Percentiles rank a stretch among this genome's conserved stretches.
phyloP scores from a whole-genome alignment of 2,797 vertebrate genomes.

The Poliocrania exsul region DNA sequence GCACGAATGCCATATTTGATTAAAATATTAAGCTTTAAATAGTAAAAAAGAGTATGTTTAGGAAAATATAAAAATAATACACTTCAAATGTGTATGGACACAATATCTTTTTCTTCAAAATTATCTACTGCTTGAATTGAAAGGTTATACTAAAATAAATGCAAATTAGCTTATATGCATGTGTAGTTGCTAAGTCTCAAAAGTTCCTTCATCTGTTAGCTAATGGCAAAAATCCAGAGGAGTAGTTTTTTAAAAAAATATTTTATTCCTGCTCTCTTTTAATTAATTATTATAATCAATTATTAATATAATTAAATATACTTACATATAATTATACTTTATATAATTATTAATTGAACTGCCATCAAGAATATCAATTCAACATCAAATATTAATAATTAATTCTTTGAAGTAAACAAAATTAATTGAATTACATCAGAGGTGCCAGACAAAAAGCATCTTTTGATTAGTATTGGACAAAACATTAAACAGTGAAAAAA shows the following conservation, averaged over 20 bases:
- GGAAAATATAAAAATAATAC: not conserved
- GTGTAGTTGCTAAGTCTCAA: not conserved
- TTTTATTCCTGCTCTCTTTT: not conserved
- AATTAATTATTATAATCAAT: not conserved
- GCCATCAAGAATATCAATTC: not conserved
- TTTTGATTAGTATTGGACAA: not conserved
- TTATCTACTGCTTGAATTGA: not conserved
- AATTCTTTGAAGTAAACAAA: not conserved
- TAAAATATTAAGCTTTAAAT: not conserved
- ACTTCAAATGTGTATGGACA: not conserved
- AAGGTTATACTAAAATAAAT: not conserved
- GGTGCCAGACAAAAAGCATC: not conserved
- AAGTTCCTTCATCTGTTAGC: not conserved
- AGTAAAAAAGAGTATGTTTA: not conserved
- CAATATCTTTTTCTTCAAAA: not conserved
- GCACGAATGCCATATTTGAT: not conserved
- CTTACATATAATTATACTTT: not conserved
- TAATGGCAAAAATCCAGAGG: not conserved
- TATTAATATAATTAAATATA: not conserved
- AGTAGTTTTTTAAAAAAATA: not conserved
- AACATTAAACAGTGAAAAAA: not conserved
- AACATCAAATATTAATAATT: not conserved
- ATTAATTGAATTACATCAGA: not conserved
- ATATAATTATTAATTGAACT: not conserved
- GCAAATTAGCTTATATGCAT: not conserved